Conservation (phyloP, 2,797 vertebrate species). For the Mus spretus region DNA sequence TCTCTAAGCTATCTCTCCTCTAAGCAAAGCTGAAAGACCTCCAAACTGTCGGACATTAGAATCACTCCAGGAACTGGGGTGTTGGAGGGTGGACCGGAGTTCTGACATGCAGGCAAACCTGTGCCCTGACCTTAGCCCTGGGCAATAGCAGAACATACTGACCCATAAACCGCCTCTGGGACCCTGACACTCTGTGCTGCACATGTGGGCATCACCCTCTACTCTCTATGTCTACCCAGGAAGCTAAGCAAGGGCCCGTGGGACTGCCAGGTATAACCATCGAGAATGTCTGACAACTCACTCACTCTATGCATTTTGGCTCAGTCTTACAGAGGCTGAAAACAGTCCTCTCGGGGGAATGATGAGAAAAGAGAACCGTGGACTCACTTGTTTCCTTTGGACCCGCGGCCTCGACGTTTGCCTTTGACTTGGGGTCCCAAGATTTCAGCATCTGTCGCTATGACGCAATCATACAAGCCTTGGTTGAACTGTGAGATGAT, state of each 20-base stretch:
- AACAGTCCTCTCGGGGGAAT: neutral
- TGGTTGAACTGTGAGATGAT: conserved; percentile 97
- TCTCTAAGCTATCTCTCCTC: too few species aligned
- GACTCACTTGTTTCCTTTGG: conserved; percentile 87
- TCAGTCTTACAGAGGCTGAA: neutral
- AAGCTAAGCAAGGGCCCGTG: neutral
- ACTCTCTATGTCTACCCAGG: neutral
- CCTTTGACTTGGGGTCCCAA: conserved; percentile 82
- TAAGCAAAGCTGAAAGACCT: neutral
- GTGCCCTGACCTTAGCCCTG: neutral
- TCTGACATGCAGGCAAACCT: neutral
- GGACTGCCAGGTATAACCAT: neutral
- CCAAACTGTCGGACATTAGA: neutral
- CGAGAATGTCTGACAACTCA: neutral
- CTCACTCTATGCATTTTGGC: neutral
- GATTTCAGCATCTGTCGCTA: conserved; percentile 94
- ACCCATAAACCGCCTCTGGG: neutral
- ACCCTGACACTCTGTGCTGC: neutral
- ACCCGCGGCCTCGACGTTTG: conserved; percentile 82
- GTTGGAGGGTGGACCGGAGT: fast-evolving
- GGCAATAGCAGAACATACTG: neutral
- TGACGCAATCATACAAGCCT: conserved; percentile 95
- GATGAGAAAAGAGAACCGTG: neutral
- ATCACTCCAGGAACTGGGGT: neutral
- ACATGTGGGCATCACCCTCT: fast-evolving